Evolutionary conservation across 2,888 invertebrate species (phyloP), one percentile per base, ranked within the genome.

Genomic region (Acrocyrtus sp.): DNA sequence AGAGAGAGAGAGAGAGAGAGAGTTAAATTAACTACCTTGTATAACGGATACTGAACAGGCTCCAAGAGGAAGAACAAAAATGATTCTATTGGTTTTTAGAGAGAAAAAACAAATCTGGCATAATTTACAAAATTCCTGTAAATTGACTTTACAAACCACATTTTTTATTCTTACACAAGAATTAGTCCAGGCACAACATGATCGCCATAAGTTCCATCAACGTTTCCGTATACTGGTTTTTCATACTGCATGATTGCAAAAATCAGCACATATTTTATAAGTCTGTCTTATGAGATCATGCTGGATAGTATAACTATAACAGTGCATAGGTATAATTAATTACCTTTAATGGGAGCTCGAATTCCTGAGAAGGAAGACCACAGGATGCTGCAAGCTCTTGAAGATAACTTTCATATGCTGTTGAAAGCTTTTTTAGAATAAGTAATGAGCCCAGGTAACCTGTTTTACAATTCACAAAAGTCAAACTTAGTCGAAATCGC

Each of bases 121-220:
- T n/a, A n/a, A n/a, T n/a, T n/a, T n/a, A n/a, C n/a, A n/a, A n/a
- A n/a, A n/a, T n/a, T n/a, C n/a, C n/a, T n/a, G n/a, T n/a, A n/a
- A n/a, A n/a, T n/a, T n/a, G n/a, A n/a, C n/a, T n/a, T n/a, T n/a
- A n/a, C n/a, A n/a, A n/a, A n/a, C n/a, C 12, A 8, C 21, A 22
- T 19, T 51, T 51, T 51, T 6, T 4, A 39, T 34, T 87, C 91
- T 90, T 85, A 94, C 94, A 94, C 94, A 80, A 96, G 86, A 82
- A 96, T 95, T 76, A 96, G 94, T 79, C 96, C 96, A 47, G 96
- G 96, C n/a, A 96, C 96, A 65, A 96, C 96, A 85, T 96, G 96
- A 84, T 96, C 95, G 0, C 95, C 96, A 83, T 96, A 96, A 15
- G 93, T 94, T 3, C 96, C 95, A 83, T 93, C 91, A 84, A 89